Evolutionary conservation across 2,113 vertebrate genomes (phyloP), one percentile per base, ranked within the genome.

Genomic region (Axis porcinus): DNA sequence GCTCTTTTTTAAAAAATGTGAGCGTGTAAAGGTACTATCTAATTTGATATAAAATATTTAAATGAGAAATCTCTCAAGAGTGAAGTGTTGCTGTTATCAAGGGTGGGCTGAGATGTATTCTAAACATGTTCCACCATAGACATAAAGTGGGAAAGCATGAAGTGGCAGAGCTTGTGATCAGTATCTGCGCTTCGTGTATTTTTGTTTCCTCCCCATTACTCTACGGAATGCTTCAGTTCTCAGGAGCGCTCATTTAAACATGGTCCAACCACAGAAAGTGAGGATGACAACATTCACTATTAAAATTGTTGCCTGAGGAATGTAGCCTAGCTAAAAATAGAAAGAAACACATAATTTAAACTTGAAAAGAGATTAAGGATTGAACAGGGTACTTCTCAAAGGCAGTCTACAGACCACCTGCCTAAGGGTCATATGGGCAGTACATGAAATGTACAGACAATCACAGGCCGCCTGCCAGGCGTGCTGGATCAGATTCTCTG

Each of bases 21-120:
- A 23, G 62, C 50, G 13, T 7, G 3, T 60, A 84, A 93, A 97
- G 47, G 47, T 92, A 96, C 54, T 94, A 67, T 83, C 45, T 91
- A 52, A 33, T 16, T 87, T 86, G 91, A 83, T 50, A 84, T 95
- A 82, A 78, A 62, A 96, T 90, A 96, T 94, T 96, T 16, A 21
- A 85, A 97, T 76, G 93, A 97, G 17, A 85, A 58, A 60, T 97
- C 94, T 97, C 86, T 86, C 74, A 5, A 64, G 85, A 67, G 9
- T 86, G 7, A 64, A 91, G 84, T 91, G 74, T 92, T 93, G 74
- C 45, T 87, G 8, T 27, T 3, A 2, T 47, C 54, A 54, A 78
- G 19, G 14, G 7, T 64, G 0, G 62, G 43, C 12, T 91, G 91
- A 45, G 62, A 5, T 36, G 3, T 17, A 21, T 96, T 62, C 82